phyloP scores from a whole-genome alignment of 2,113 vertebrate genomes.

The Eupsittula cactorum region DNA sequence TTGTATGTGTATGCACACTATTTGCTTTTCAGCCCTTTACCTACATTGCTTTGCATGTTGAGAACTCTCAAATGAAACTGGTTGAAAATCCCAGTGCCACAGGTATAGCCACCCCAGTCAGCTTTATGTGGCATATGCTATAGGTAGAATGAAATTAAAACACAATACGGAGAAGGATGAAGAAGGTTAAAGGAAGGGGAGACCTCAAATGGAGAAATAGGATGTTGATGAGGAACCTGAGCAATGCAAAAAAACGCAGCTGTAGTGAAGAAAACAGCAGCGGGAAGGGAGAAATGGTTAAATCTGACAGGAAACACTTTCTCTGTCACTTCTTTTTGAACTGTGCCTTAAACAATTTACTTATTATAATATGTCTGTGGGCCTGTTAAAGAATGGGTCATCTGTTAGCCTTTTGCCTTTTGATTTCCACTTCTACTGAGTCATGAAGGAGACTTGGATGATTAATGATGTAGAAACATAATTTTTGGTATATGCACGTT shows the following conservation, averaged over 20 bases:
- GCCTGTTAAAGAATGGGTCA: neutral
- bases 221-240: neutral
- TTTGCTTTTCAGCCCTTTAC: neutral
- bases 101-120: neutral
- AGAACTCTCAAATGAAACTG: neutral
- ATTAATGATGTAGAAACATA: neutral
- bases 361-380: neutral
- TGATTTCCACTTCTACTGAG: conserved; percentile 12
- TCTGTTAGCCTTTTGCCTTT: neutral
- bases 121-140: neutral
- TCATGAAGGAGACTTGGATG: conserved; percentile 3
- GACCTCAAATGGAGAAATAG: neutral
- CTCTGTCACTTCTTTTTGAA: neutral
- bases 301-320: neutral
- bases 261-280: neutral
- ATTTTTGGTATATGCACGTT: neutral
- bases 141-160: neutral
- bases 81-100: neutral
- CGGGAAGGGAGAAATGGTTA: neutral
- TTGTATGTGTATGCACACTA: neutral
- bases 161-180: too few species aligned
- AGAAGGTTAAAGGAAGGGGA: neutral
- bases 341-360: neutral
- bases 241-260: accelerated
- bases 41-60: accelerated